These are phyloP conservation scores for Rhynchophorus ferrugineus DNA, from an alignment of 1,140 invertebrate species.

Conservation along the genomic window DNA sequence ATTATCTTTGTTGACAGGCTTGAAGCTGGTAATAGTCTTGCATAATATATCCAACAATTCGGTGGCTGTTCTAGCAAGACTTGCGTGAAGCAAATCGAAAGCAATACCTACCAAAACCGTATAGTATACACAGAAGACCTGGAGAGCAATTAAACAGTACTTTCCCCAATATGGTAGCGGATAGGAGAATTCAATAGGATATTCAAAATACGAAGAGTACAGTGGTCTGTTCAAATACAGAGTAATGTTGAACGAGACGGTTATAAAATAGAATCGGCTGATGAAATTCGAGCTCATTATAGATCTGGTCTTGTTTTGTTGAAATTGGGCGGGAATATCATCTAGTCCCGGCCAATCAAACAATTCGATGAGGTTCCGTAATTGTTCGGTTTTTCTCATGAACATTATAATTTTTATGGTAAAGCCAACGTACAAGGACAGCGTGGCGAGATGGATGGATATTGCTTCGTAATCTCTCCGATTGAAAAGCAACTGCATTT, in stretches of 20 bases:
- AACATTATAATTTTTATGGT: conserved; percentile 8
- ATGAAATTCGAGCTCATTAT: conserved; percentile 6
- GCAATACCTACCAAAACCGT: conserved; percentile 9
- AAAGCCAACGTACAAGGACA: conserved; percentile 12
- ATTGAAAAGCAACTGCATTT: background rate
- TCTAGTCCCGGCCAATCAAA: conserved; percentile 5
- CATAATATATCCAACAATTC: conserved; percentile 8
- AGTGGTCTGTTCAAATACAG: conserved; percentile 10
- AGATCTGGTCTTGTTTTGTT: conserved; percentile 2
- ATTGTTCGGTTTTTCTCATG: background rate
- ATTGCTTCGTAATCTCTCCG: conserved; percentile 6
- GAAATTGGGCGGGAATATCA: conserved; percentile 2
- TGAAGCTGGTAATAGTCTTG: background rate
- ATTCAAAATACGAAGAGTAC: background rate
- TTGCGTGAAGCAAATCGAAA: conserved; percentile 10
- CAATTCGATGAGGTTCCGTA: background rate
- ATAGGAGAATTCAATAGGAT: conserved; percentile 7
- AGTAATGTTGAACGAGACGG: conserved; percentile 5
- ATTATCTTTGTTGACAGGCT: background rate
- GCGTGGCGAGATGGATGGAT: conserved; percentile 8
- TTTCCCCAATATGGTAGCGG: background rate
- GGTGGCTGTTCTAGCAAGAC: conserved; percentile 7
- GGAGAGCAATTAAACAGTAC: background rate
- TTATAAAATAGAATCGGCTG: conserved; percentile 3
- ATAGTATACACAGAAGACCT: conserved; percentile 8